These are phyloP conservation scores for Xiphorhynchus elegans DNA, from an alignment of 2,113 vertebrate species.

Conservation along the genomic window DNA sequence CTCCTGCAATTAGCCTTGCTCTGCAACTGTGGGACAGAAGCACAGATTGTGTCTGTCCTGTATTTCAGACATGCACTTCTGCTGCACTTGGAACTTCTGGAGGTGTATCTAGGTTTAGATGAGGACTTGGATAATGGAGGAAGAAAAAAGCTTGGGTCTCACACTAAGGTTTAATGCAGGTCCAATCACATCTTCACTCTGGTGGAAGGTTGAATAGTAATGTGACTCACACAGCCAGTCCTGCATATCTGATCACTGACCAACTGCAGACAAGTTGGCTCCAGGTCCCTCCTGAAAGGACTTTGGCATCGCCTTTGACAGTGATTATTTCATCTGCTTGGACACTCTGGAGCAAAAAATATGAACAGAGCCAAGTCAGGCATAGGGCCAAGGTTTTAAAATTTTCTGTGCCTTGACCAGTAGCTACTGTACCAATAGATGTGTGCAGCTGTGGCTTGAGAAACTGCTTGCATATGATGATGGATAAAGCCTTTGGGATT, in stretches of 20 bases:
- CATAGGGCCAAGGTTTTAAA: neutral
- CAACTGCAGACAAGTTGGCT: neutral
- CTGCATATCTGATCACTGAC: neutral
- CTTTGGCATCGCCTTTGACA: neutral
- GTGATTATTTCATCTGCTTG: neutral
- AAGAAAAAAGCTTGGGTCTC: neutral
- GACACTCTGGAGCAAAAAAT: neutral
- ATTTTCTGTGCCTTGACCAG: neutral
- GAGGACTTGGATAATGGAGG: neutral
- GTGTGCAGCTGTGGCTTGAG: neutral
- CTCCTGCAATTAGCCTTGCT: neutral
- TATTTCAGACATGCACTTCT: neutral
- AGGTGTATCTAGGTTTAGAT: neutral
- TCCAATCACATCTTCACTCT: neutral
- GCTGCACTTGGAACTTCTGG: neutral
- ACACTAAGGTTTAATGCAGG: neutral
- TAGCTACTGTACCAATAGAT: neutral
- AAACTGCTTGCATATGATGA: neutral
- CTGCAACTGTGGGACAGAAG: neutral
- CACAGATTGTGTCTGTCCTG: neutral
- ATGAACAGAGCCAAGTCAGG: neutral
- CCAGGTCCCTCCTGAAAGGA: rapidly evolving
- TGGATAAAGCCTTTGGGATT: neutral
- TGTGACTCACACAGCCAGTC: rapidly evolving
- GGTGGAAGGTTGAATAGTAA: neutral